Base-by-base conservation (phyloP, 2,797 vertebrate species). In the Rhodeus uyekii region DNA sequence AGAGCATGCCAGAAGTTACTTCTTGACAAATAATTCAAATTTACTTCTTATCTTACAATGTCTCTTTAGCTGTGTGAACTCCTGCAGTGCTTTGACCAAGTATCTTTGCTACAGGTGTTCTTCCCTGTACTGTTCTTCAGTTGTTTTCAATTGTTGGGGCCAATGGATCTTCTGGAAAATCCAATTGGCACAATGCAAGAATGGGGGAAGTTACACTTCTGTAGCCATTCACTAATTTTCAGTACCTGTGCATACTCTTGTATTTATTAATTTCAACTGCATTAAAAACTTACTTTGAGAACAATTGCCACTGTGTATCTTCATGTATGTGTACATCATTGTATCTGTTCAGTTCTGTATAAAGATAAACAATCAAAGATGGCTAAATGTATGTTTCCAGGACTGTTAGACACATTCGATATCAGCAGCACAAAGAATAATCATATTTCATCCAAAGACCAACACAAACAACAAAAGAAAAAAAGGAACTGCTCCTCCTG, bases 31-130 rank as follows among this genome's bases (percentile, higher is more conserved):
- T 58, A 42, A 69, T 22, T 38, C 12, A 55, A 58, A 58, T 58
- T 27, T 10, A 48, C 42, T 64, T 8, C 44, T 69, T 60, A 79
- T 69, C 19, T 44, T 32, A 19, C 18, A 44, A 39, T 34, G 27
- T 69, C 19, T 79, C 50, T 79, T 1, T 8, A 42, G 27, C 8
- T 69, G 8, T 42, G 16, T 76, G 50, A 79, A 42, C 24, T 65
- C 34, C 16, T 55, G 10, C 24, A 42, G 34, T 42, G 48, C 64
- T 78, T 58, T 55, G 16, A 68, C 24, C 38, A 22, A 27, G 63
- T 78, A 67, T 53, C 32, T 65, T 22, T 53, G 63, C 63, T 68
- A 24, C 63, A 78, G 34, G 63, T 78, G 63, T 2, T 78, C 22
- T 36, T 29, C 27, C 8, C 76, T 19, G 34, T 58, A 38, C 58